Evolutionary conservation across 2,888 invertebrate species (phyloP).

Genomic region (Periphyllus acericola): DNA sequence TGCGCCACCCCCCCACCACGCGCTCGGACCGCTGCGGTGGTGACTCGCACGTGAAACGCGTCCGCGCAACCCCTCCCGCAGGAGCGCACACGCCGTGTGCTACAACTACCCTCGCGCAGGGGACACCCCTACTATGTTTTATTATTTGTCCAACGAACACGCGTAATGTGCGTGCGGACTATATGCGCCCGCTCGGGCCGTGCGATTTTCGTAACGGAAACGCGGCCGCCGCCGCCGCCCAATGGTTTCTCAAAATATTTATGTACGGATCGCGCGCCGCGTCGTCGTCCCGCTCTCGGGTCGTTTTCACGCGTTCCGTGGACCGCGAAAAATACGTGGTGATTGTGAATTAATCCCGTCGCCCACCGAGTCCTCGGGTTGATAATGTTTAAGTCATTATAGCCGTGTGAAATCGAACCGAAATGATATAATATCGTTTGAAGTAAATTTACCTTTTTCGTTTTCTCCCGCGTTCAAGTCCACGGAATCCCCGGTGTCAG

Average conservation of each 20-base stretch:
- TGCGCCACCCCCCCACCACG: background rate
- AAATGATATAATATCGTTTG: too few species aligned
- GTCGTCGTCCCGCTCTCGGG: too few species aligned
- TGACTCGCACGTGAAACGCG: conserved; percentile 38
- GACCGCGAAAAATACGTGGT: background rate
- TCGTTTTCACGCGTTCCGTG: background rate
- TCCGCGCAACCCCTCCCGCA: conserved; percentile 10
- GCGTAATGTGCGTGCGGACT: background rate
- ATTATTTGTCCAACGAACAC: too few species aligned
- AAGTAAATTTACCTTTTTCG: too few species aligned
- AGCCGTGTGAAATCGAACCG: too few species aligned
- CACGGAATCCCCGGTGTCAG: too few species aligned
- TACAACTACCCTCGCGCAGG: conserved; percentile 5
- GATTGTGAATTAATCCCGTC: too few species aligned
- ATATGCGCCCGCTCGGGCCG: background rate
- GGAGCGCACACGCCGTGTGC: background rate
- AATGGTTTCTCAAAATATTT: conserved; percentile 56
- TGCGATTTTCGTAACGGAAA: conserved; percentile 59
- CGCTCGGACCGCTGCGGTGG: background rate
- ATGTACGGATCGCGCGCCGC: background rate
- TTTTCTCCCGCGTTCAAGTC: too few species aligned
- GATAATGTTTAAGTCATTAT: too few species aligned
- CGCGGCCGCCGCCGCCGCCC: background rate
- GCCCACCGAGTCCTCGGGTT: too few species aligned
- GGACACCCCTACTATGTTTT: background rate